phyloP scores from a whole-genome alignment of 2,888 invertebrate species.

The Tetropium fuscum region DNA sequence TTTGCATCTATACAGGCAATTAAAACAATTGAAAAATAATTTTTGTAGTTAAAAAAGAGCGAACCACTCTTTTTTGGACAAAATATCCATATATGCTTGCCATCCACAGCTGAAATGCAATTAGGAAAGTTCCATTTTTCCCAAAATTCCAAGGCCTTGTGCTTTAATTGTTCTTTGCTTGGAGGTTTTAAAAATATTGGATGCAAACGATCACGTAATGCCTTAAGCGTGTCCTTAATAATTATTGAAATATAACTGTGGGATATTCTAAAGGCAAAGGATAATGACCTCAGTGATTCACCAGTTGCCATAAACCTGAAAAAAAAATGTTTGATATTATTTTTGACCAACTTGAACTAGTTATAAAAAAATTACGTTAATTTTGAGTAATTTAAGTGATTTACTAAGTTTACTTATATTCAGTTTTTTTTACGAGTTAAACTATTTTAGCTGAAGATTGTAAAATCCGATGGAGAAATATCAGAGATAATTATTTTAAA shows the following conservation, averaged over 20 bases:
- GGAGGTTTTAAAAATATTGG: conserved; percentile 29
- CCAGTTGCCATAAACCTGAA: conserved; percentile 29
- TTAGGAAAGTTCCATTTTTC: conserved; percentile 38
- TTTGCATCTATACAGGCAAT: conserved; percentile 35
- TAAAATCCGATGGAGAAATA: too few species aligned
- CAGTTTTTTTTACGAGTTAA: too few species aligned
- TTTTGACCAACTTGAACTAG: background rate
- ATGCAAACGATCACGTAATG: conserved; percentile 23
- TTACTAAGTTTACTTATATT: too few species aligned
- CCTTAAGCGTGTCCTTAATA: conserved; percentile 23
- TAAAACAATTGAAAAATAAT: conserved; percentile 35
- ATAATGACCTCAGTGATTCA: conserved; percentile 16
- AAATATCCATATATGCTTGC: conserved; percentile 35
- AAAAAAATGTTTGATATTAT: background rate
- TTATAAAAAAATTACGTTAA: too few species aligned
- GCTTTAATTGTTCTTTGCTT: conserved; percentile 15
- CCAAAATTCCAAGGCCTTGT: conserved; percentile 29
- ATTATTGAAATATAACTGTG: conserved; percentile 27
- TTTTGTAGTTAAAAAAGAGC: conserved; percentile 38
- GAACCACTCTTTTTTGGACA: conserved; percentile 23
- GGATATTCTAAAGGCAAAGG: conserved; percentile 31
- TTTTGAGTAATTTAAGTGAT: too few species aligned
- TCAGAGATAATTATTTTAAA: too few species aligned
- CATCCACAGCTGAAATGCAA: conserved; percentile 35
- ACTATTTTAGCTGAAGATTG: too few species aligned